Evolutionary conservation across 2,797 vertebrate species (phyloP).

Genomic region (Argentina silus): DNA sequence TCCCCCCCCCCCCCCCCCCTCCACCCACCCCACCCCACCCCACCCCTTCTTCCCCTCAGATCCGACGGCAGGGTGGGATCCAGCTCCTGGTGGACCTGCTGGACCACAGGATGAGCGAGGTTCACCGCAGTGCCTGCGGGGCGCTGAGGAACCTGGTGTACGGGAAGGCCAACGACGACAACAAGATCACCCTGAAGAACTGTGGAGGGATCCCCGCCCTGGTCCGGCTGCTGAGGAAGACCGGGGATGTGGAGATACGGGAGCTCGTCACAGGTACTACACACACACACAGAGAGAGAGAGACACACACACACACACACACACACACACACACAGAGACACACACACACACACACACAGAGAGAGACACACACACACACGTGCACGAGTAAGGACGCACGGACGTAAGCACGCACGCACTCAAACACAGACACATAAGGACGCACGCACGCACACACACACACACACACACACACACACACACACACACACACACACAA

Average conservation of each 20-base stretch:
- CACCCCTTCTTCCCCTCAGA: constrained; percentile 72
- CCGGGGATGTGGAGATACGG: constrained; percentile 93
- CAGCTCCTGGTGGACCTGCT: constrained; percentile 95
- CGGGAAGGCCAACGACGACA: constrained; percentile 97
- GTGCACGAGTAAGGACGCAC: neutral
- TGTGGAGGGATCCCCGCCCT: constrained; percentile 96
- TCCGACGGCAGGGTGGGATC: constrained; percentile 95
- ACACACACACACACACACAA: too few relatives aligned
- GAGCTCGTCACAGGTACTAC: constrained; percentile 94
- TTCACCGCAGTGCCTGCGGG: constrained; percentile 97
- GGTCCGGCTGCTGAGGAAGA: constrained; percentile 94
- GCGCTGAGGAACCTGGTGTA: constrained; percentile 96
- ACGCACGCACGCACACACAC: constrained; percentile 13
- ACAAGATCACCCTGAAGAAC: constrained; percentile 97
- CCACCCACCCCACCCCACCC: neutral
- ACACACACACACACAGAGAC: neutral
- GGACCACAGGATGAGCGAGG: constrained; percentile 97
- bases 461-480: neutral
- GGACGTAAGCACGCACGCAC: neutral
- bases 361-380: neutral
- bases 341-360: neutral
- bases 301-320: neutral
- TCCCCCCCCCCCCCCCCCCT: neutral
- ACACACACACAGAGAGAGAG: too few relatives aligned
- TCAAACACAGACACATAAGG: neutral